phyloP scores from a whole-genome alignment of 2,113 vertebrate species.

The Pomatostomus ruficeps region DNA sequence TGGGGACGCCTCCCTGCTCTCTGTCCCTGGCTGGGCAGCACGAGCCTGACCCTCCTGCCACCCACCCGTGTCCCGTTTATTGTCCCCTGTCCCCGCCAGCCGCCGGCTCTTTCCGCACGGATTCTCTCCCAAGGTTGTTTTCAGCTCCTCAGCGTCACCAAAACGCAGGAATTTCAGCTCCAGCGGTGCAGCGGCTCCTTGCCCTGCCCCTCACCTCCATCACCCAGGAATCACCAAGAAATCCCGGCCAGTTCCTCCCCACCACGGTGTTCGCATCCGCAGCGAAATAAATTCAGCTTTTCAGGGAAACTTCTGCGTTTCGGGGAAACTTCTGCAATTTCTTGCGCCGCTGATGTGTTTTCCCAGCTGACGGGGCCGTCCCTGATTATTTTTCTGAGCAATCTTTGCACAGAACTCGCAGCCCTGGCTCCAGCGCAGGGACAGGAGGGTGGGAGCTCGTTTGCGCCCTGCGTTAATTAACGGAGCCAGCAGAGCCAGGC shows the following conservation, averaged over 20 bases:
- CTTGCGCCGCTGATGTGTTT: accelerated
- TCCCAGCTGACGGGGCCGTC: neutral
- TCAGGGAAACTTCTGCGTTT: neutral
- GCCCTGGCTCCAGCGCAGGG: accelerated
- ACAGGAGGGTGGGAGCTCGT: neutral
- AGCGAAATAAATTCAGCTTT: neutral
- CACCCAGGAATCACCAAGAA: neutral
- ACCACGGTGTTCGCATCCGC: accelerated
- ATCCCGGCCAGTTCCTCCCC: neutral
- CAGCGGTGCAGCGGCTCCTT: neutral
- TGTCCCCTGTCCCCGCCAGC: neutral
- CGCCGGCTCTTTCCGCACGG: neutral
- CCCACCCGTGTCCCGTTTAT: neutral
- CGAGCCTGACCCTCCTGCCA: neutral
- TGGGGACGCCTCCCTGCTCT: neutral
- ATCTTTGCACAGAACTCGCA: accelerated
- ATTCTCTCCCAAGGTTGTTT: neutral
- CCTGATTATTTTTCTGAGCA: neutral
- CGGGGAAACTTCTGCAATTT: neutral
- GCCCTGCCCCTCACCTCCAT: neutral
- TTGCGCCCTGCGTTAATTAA: neutral
- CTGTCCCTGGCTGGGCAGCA: neutral
- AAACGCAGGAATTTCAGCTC: neutral
- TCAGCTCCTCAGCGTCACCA: neutral
- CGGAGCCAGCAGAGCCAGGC: neutral